Evolutionary conservation across 2,888 invertebrate species (phyloP).

Genomic region (Oeneis ivallda): DNA sequence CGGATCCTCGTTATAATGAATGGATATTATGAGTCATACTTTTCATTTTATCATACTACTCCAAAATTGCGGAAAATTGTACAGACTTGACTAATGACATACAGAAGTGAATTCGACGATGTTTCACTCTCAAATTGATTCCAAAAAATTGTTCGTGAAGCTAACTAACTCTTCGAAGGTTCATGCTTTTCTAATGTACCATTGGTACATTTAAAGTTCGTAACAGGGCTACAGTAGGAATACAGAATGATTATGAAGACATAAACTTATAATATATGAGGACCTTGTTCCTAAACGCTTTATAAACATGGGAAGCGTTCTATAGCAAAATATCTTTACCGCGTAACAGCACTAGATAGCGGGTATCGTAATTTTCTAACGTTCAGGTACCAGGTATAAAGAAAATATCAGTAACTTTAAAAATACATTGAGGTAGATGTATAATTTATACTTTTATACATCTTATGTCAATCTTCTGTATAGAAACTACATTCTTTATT

Average conservation of each 20-base stretch:
- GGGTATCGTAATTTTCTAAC: not conserved
- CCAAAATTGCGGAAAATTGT: not conserved
- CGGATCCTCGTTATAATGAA: not conserved
- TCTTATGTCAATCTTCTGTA: too few relatives aligned
- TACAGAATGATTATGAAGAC: constrained; percentile 5
- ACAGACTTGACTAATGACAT: not conserved
- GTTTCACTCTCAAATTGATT: not conserved
- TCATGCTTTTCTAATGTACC: not conserved
- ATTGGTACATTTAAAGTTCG: too few relatives aligned
- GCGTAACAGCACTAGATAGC: not conserved
- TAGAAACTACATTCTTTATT: too few relatives aligned
- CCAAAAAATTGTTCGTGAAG: too few relatives aligned
- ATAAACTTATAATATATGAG: constrained; percentile 12
- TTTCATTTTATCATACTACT: not conserved
- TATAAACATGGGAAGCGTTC: constrained; percentile 14
- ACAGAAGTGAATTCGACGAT: not conserved
- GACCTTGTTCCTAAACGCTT: constrained; percentile 10
- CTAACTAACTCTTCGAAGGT: too few relatives aligned
- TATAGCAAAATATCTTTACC: not conserved
- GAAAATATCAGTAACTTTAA: not conserved
- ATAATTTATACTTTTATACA: too few relatives aligned
- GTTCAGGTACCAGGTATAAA: not conserved
- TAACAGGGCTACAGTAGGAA: too few relatives aligned
- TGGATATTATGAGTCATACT: not conserved
- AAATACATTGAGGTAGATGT: not conserved